These are phyloP conservation scores for Hecatera dysodea DNA, from an alignment of 2,888 invertebrate genomes.

Conservation along the genomic window DNA sequence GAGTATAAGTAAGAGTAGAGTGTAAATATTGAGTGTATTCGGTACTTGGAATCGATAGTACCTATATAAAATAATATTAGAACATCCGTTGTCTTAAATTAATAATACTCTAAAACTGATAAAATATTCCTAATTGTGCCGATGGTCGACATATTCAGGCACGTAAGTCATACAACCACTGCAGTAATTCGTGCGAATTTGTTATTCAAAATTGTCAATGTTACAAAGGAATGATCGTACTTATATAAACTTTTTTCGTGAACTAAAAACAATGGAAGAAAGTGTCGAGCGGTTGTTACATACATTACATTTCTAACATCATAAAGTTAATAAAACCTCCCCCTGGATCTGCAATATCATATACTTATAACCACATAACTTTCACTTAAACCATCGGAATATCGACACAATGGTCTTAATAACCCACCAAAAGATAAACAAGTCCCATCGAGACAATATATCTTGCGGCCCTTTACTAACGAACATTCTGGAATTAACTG, in stretches of 20 bases:
- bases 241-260: background rate
- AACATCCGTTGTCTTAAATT: background rate
- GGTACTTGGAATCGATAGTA: too few relatives aligned
- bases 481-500: slow-evolving; percentile 71
- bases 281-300: background rate
- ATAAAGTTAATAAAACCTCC: slow-evolving; percentile 3
- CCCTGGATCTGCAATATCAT: slow-evolving; percentile 46
- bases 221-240: too few relatives aligned
- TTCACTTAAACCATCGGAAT: slow-evolving; percentile 72
- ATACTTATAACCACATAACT: slow-evolving; percentile 62
- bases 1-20: too few relatives aligned
- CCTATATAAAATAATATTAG: too few relatives aligned
- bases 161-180: too few relatives aligned
- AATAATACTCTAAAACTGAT: background rate
- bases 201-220: background rate
- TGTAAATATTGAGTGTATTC: too few relatives aligned
- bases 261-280: background rate
- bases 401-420: slow-evolving; percentile 79
- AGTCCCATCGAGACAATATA: slow-evolving; percentile 84
- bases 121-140: background rate
- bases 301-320: background rate
- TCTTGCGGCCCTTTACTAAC: slow-evolving; percentile 73
- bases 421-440: slow-evolving; percentile 80
- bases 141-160: background rate
- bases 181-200: background rate